Conservation (phyloP, 2,113 vertebrate genomes). For the Seriola dumerili region DNA sequence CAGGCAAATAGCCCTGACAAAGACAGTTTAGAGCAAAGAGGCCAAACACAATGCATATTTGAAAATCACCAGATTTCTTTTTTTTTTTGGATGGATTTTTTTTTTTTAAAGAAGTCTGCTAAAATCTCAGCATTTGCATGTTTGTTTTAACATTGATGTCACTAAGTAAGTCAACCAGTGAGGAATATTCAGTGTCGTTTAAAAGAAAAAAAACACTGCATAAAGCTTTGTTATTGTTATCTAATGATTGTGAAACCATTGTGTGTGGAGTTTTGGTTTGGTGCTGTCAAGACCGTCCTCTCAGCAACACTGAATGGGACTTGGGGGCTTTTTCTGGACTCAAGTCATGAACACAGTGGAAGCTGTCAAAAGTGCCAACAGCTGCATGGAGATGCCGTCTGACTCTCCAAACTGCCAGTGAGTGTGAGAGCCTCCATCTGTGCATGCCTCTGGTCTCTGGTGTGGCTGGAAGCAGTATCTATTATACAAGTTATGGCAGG, state of each 20-base stretch:
- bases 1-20: constrained; percentile 9
- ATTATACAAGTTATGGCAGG: not conserved
- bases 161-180: constrained; percentile 13
- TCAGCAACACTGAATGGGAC: constrained; percentile 54
- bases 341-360: constrained; percentile 62
- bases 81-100: not conserved
- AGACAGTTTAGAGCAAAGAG: constrained; percentile 16
- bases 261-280: constrained; percentile 37
- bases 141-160: constrained; percentile 27
- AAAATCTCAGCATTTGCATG: constrained; percentile 7
- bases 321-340: constrained; percentile 59
- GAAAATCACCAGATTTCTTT: not conserved
- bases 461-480: constrained; percentile 28
- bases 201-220: constrained; percentile 12
- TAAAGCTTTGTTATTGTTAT: constrained; percentile 42
- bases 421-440: constrained; percentile 30
- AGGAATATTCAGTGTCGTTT: constrained; percentile 33
- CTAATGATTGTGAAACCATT: constrained; percentile 45
- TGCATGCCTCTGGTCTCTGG: constrained; percentile 34
- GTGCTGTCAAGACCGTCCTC: constrained; percentile 56
- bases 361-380: constrained; percentile 72
- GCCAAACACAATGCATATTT: constrained; percentile 2
- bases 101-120: too few relatives aligned
- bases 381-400: constrained; percentile 55
- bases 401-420: constrained; percentile 47